Evolutionary conservation across 1,140 invertebrate genomes (phyloP), one percentile per base, ranked within the genome.

Genomic region (Thaumatotibia leucotreta): DNA sequence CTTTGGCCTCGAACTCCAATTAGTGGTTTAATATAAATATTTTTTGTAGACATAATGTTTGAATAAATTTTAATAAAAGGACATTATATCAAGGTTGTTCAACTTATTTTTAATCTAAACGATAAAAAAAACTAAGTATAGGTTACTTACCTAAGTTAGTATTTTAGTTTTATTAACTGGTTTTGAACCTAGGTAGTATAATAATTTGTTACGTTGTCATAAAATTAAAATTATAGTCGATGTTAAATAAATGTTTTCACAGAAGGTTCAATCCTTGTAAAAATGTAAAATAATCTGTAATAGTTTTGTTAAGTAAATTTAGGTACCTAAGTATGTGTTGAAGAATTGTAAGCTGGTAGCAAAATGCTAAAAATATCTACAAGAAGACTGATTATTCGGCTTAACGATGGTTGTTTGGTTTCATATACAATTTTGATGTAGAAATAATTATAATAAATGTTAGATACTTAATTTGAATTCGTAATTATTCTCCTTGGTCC

Each of bases 361-460:
- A 68, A 62, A 73, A 71, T 71, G 72, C 70, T 75, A 79, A 75
- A 72, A 77, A 82, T 84, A 84, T 84, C 82, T 82, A 84, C 77
- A 80, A 83, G 66, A 88, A 88, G 86, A 88, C 86, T 88, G 86
- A 88, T 83, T 82, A 81, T 78, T 83, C 75, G 76, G 76, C 79
- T 79, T 82, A 64, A 72, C 62, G 64, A 77, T 77, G 74, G 74
- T 84, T 83, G 76, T 84, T 83, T 78, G 63, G 68, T 80, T 80
- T 80, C 75, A 33, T 82, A 79, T 82, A 84, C 68, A 83, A 74
- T 79, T 79, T 79, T 80, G 66, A 75, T 73, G 39, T 74, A 73
- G 73, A 75, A 73, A 77, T 76, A 75, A 75, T 72, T 72, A 66
- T 64, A 86, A 83, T 85, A 81, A 85, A 85, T 82, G 82, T 85